These are phyloP conservation scores for Cryptomyrus ogoouensis DNA, from an alignment of 2,113 vertebrate species.

Conservation along the genomic window DNA sequence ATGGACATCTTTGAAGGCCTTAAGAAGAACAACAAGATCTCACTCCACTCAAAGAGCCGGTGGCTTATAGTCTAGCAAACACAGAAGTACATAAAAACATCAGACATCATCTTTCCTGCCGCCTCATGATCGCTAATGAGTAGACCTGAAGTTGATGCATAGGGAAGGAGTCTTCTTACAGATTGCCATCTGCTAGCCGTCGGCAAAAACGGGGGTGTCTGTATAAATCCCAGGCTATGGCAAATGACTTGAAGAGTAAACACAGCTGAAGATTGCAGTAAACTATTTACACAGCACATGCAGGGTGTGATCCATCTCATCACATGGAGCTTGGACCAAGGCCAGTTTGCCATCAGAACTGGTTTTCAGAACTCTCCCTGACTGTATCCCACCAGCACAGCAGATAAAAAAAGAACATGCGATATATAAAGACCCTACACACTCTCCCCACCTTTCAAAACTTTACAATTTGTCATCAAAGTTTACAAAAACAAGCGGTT, in stretches of 20 bases:
- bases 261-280: slow-evolving; percentile 46
- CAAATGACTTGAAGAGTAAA: slow-evolving; percentile 55
- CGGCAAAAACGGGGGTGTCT: slow-evolving; percentile 5
- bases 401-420: background rate
- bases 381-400: background rate
- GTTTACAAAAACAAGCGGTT: background rate
- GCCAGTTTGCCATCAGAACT: slow-evolving; percentile 9
- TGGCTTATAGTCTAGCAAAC: background rate
- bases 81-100: background rate
- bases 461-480: background rate
- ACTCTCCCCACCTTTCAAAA: background rate
- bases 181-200: slow-evolving; percentile 25
- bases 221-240: slow-evolving; percentile 46
- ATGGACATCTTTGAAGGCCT: slow-evolving; percentile 62
- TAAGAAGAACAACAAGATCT: slow-evolving; percentile 27
- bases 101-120: background rate
- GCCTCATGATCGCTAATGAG: background rate
- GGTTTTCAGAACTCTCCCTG: background rate
- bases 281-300: slow-evolving; percentile 28
- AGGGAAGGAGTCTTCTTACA: background rate
- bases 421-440: background rate
- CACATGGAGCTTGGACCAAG: slow-evolving; percentile 22
- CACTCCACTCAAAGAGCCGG: background rate
- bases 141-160: slow-evolving; percentile 6
- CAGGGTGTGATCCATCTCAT: slow-evolving; percentile 18